Evolutionary conservation across 2,888 invertebrate genomes (phyloP), one percentile per base, ranked within the genome.

Genomic region (Folsomia manolachei): DNA sequence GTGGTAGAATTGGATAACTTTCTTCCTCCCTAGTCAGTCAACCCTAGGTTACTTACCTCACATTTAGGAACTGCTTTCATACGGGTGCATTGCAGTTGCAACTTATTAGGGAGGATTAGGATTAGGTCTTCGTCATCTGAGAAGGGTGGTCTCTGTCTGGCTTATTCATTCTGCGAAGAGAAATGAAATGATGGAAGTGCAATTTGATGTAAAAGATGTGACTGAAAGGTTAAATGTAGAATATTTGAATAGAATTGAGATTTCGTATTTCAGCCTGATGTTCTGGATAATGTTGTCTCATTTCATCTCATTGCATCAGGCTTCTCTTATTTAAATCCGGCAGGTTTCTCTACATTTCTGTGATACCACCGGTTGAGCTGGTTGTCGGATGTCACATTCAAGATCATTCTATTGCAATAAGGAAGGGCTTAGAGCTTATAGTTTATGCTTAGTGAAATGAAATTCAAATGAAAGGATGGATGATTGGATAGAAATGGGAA

Each of bases 201-300:
- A 56, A 19, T 56, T 56, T 56, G 56, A 56, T 56, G 56, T 56
- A 18, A 56, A 56, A 56, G 56, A 56, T 56, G 56, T 56, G 18
- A 56, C 56, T 56, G 56, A 56, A n/a, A 56, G 56, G 56, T 56
- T 56, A 56, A 56, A 39, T 39, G 39, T 39, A 4, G 39, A 56
- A 56, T 56, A 56, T 56, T 19, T 21, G 56, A 18, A 56, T 56
- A 7, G 11, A 56, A 56, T 56, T 56, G 4, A 56, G 56, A 56
- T 56, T 56, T 56, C 21, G 7, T 4, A 56, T 56, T 56, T n/a
- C 4, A 56, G 7, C 4, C 18, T n/a, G n/a, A n/a, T n/a, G n/a
- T n/a, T n/a, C n/a, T n/a, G n/a, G n/a, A n/a, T 39, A 39, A 39
- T 39, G 39, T 14, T 39, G 39, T 39, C n/a, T 7, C 56, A 51